Conservation (phyloP, 2,888 invertebrate genomes). For the Blera fallax region DNA sequence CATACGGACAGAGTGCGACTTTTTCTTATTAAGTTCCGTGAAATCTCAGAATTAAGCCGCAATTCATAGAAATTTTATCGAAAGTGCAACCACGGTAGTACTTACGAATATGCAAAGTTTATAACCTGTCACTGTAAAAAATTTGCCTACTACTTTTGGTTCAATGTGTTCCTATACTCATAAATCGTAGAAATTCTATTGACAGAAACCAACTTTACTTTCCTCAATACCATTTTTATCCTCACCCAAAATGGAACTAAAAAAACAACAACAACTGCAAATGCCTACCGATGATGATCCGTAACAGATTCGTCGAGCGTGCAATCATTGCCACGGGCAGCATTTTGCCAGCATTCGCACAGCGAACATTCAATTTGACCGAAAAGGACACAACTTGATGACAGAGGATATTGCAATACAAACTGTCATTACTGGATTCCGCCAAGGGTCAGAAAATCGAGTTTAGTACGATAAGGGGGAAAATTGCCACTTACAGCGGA, state of each 20-base stretch:
- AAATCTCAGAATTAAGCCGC: too few relatives aligned
- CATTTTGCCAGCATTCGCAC: conserved; percentile 12
- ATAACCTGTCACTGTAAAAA: too few relatives aligned
- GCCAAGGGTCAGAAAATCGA: conserved; percentile 15
- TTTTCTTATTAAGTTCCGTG: too few relatives aligned
- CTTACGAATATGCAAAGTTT: too few relatives aligned
- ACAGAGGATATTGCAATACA: conserved; percentile 21
- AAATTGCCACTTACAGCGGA: neutral
- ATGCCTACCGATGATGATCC: neutral
- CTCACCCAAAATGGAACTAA: neutral
- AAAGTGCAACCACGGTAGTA: too few relatives aligned
- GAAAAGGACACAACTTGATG: conserved; percentile 14
- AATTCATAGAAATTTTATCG: too few relatives aligned
- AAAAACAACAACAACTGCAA: neutral
- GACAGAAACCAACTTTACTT: too few relatives aligned
- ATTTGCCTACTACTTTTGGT: too few relatives aligned
- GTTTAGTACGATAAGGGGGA: neutral
- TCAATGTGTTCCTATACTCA: too few relatives aligned
- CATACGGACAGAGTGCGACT: too few relatives aligned
- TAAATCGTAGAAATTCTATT: too few relatives aligned
- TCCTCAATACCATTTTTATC: too few relatives aligned
- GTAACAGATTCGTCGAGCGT: neutral
- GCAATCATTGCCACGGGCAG: conserved; percentile 1
- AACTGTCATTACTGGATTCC: conserved; percentile 2
- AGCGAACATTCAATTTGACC: conserved; percentile 8